Conservation (phyloP, 2,888 invertebrate species). For the Drosophila nigritarsus region DNA sequence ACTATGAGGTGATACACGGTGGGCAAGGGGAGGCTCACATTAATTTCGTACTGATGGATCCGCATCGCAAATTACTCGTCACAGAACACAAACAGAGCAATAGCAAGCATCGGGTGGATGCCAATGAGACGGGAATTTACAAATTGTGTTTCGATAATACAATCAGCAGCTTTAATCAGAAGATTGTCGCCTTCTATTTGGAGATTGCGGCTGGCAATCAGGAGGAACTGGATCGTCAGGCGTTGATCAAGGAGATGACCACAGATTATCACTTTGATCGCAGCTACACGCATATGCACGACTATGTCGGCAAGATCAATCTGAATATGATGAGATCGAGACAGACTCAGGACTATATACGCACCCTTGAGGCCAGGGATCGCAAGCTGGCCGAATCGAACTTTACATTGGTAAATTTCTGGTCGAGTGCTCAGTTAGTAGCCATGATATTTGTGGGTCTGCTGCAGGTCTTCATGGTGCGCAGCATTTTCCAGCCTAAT, state of each 20-base stretch:
- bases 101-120: slow-evolving; percentile 87
- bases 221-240: slow-evolving; percentile 85
- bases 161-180: slow-evolving; percentile 91
- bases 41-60: slow-evolving; percentile 90
- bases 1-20: slow-evolving; percentile 93
- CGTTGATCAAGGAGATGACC: slow-evolving; percentile 81
- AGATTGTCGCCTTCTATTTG: slow-evolving; percentile 93
- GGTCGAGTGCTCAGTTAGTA: slow-evolving; percentile 90
- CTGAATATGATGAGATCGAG: slow-evolving; percentile 87
- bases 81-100: slow-evolving; percentile 88
- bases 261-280: slow-evolving; percentile 87
- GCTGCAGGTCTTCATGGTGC: slow-evolving; percentile 91
- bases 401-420: slow-evolving; percentile 91
- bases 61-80: slow-evolving; percentile 88
- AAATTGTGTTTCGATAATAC: slow-evolving; percentile 95
- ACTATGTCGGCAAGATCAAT: slow-evolving; percentile 88
- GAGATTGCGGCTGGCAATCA: slow-evolving; percentile 87
- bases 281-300: slow-evolving; percentile 87
- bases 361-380: slow-evolving; percentile 92
- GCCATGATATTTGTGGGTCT: slow-evolving; percentile 90
- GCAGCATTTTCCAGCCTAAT: slow-evolving; percentile 90
- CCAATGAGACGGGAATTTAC: slow-evolving; percentile 89
- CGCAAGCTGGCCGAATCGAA: slow-evolving; percentile 92
- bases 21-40: slow-evolving; percentile 93
- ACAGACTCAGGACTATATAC: slow-evolving; percentile 89